Base-by-base conservation (phyloP, 2,113 vertebrate species). In the Melanocharis versteri region DNA sequence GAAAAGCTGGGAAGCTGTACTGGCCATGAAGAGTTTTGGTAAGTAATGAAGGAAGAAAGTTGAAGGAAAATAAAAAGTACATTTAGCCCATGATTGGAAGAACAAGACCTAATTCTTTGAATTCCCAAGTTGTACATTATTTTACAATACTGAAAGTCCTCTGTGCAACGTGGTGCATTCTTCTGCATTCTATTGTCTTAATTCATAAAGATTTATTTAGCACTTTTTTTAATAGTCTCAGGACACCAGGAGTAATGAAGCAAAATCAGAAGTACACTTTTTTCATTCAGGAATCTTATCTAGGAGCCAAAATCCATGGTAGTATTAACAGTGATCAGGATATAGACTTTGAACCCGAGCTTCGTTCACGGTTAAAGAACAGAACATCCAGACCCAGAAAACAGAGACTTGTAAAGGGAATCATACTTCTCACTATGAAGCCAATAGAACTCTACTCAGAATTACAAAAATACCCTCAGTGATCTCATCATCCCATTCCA, bases 91-190 rank as follows among this genome's bases (percentile, higher is more conserved):
- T 24, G 42, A 48, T 22, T 15, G 73, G 23, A 8, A 69, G 39
- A 69, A 51, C 8, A 72, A 68, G 26, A 65, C 7, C 13, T 40
- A 48, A 51, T 30, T 50, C 1, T 64, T 72, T 69, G 12, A 77
- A 56, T 92, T 86, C 60, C 10, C 21, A 30, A 66, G 47, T 15
- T 57, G 24, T 10, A n/a, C 10, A 33, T 40, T 53, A 18, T 44
- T 95, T 61, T 33, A 19, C 58, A 66, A 62, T 89, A 30, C 3
- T 44, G 13, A 53, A 73, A 22, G 16, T n/a, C 23, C 9, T 84
- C 11, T 70, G 1, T 45, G 30, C 5, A 73, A 45, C 0, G 0
- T 33, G 6, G 12, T 21, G 5, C 13, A 16, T 70, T 86, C 13
- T 77, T 81, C 24, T 39, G 21, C 11, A 72, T 61, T 35, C 19